A percentile compares a stretch with the other conserved stretches of the same genome.
Evolutionary conservation across 2,797 vertebrate species (phyloP).

Genomic region (Hydrophis major): DNA sequence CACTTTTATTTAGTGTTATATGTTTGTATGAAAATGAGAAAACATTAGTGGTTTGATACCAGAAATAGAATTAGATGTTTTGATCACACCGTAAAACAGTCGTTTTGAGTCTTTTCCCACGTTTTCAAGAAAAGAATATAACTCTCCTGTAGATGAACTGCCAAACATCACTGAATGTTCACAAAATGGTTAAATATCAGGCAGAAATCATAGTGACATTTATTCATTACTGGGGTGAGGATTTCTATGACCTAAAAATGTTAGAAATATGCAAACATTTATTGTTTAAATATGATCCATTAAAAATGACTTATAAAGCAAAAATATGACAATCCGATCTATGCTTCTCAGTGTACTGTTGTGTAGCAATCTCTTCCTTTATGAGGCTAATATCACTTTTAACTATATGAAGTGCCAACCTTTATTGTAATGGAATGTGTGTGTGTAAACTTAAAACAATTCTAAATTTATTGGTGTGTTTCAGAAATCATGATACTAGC

Average conservation of each 20-base stretch:
- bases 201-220: not conserved
- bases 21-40: not conserved
- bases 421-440: slow-evolving; percentile 33
- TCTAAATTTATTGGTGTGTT: slow-evolving; percentile 72
- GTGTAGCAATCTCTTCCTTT: not conserved
- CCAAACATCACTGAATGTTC: not conserved
- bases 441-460: slow-evolving; percentile 19
- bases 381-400: not conserved
- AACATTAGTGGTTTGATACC: not conserved
- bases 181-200: not conserved
- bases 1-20: not conserved
- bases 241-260: not conserved
- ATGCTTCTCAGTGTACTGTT: not conserved
- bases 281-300: not conserved
- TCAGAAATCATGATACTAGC: slow-evolving; percentile 71
- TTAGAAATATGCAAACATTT: not conserved
- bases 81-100: not conserved
- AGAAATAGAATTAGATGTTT: not conserved
- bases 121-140: not conserved
- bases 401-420: not conserved
- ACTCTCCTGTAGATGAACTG: not conserved
- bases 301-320: not conserved
- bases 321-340: not conserved
- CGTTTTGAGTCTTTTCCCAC: not conserved
- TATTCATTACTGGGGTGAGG: not conserved